Base-by-base conservation (phyloP, 2,113 vertebrate species). In the Gadus macrocephalus region DNA sequence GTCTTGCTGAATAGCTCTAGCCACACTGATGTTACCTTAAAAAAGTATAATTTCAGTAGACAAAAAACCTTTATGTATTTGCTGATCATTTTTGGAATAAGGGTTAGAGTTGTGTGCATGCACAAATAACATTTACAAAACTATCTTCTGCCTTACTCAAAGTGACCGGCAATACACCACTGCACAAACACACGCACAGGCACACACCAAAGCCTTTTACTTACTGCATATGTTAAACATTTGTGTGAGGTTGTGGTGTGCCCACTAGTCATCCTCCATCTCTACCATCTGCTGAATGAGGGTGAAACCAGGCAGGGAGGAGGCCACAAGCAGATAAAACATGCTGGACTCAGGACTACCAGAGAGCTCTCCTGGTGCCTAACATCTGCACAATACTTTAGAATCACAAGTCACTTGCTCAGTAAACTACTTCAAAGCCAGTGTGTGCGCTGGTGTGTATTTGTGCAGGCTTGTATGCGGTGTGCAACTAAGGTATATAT, bases 301-400 rank as follows among this genome's bases (percentile, higher is more conserved):
- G 27, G 62, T 12, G 20, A 62, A 22, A 31, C 1, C 15, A 15
- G 31, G 25, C 3, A 22, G 22, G 62, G 19, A 14, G 42, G 4
- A 38, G 25, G n/a, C 28, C 5, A 7, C 70, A 15, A 63, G 14
- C 78, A 67, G 42, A 38, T 64, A 1, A 68, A 74, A 53, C 70
- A 74, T 74, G 68, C 66, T 71, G 75, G 75, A 27, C 64, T 63
- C 31, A 64, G 16, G n/a, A 17, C 17, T 17, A 38, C 15, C 14
- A n/a, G 0, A 69, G 71, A n/a, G 12, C 61, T 68, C 68, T 79
- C 67, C 38, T 58, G 68, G 55, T 66, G 70, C 69, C 9, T 35
- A 81, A 70, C 85, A 85, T 80, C 76, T 86, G 84, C 62, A 27
- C 64, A 70, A 81, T 19, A 80, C 70, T 77, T 87, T 79, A 59